Evolutionary conservation across 2,888 invertebrate species (phyloP), one percentile per base, ranked within the genome.

Genomic region (Sarcophaga variegata): DNA sequence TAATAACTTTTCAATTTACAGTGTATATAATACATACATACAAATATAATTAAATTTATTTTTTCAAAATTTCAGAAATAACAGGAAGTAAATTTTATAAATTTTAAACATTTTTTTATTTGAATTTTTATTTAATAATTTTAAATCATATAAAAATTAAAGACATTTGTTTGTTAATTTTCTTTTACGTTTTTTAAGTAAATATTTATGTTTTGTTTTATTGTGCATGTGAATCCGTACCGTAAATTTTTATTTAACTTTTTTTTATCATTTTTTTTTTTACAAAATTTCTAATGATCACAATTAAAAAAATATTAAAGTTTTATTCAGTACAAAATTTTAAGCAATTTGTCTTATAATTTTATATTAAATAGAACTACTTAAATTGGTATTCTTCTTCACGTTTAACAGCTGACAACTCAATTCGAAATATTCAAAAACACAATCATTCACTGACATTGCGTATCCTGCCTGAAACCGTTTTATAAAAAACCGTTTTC

Each of bases 361-460:
- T 72, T 70, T 47, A 25, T 71, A 77, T 84, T 37, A 45, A 83
- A 62, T 70, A 59, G 78, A 83, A 64, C 37, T 64, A 22, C 22
- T 22, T 22, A 59, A 69, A 78, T 81, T 70, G 37, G 59, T 81
- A 82, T 82, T 81, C 66, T 84, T 27, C 25, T 83, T 74, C 79
- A 81, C 62, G 78, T 75, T 37, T 49, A 84, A 86, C 89, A 87
- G 88, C 88, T 84, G 88, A 83, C 72, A 88, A 75, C 66, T 80
- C 60, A 77, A 85, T 80, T 82, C 72, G 84, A 88, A 83, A 80
- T 72, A 22, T 49, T 78, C 49, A 66, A 66, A 64, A 67, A 60
- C 67, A 78, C 78, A 75, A 64, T 84, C 84, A 87, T 86, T 86
- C 76, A 83, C 72, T 79, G 67, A 84, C 84, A 87, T 83, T 87